These are phyloP conservation scores for Odontomyia ornata DNA, from an alignment of 2,888 invertebrate species.

Conservation along the genomic window DNA sequence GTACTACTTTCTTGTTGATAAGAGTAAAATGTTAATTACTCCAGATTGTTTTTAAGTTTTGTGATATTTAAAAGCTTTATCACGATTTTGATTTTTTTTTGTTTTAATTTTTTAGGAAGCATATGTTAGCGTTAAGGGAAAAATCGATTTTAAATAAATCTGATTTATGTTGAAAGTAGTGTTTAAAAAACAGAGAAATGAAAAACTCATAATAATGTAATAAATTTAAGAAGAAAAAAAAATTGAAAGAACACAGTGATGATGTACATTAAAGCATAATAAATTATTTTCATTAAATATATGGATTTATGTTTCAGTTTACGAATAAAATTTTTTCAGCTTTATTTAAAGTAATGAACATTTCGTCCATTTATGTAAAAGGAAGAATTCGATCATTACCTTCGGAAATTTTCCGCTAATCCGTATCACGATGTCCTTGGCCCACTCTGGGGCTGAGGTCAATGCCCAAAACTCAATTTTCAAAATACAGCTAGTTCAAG, in stretches of 20 bases:
- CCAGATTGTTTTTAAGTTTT: background rate
- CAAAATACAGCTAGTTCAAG: no score
- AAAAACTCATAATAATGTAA: background rate
- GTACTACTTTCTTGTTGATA: background rate
- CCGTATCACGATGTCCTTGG: no score
- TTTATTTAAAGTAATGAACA: no score
- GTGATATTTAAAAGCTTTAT: background rate
- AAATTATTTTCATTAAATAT: constrained; percentile 28
- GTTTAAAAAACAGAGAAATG: no score
- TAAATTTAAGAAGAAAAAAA: constrained; percentile 8
- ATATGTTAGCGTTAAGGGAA: background rate
- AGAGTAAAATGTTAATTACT: background rate
- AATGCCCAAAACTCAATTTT: no score
- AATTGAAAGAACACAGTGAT: background rate
- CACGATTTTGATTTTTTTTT: background rate
- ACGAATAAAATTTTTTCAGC: no score
- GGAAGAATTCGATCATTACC: no score
- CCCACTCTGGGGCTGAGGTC: no score
- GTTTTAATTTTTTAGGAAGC: background rate
- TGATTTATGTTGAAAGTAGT: background rate
- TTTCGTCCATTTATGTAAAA: no score
- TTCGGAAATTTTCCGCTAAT: no score
- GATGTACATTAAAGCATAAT: constrained; percentile 26
- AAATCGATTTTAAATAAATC: background rate
- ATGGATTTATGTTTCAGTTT: background rate